Percentiles rank a stretch among this genome's conserved stretches.
These are phyloP conservation scores for Lagopus muta DNA, from an alignment of 2,113 vertebrate genomes.

Conservation along the genomic window DNA sequence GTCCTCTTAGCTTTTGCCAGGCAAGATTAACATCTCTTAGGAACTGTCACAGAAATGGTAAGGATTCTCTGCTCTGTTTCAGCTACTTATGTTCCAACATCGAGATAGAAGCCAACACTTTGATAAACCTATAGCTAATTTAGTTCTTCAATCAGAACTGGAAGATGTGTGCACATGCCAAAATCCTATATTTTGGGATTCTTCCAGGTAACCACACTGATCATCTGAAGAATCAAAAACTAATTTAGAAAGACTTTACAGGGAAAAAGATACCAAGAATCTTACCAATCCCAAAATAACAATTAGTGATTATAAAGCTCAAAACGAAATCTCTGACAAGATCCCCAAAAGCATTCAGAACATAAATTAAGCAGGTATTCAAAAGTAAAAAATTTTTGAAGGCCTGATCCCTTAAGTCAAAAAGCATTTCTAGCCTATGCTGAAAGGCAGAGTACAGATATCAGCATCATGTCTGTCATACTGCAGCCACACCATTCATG, in stretches of 20 bases:
- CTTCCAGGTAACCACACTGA: not conserved
- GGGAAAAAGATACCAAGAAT: not conserved
- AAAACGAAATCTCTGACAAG: not conserved
- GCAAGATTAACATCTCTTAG: not conserved
- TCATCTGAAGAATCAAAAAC: not conserved
- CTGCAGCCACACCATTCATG: not conserved
- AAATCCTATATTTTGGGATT: not conserved
- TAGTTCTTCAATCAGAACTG: not conserved
- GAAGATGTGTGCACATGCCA: not conserved
- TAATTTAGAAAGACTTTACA: not conserved
- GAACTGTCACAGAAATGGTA: not conserved
- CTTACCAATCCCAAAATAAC: not conserved
- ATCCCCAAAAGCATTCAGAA: not conserved
- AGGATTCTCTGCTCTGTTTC: not conserved
- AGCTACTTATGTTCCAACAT: not conserved
- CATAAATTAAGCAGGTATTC: not conserved
- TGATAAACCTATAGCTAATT: not conserved
- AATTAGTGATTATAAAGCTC: not conserved
- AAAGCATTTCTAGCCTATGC: not conserved
- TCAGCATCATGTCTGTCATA: not conserved
- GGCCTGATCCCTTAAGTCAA: not conserved
- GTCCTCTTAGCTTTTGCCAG: conserved; percentile 32
- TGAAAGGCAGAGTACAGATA: not conserved
- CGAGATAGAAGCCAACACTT: not conserved
- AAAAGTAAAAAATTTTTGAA: not conserved